phyloP scores from a whole-genome alignment of 2,888 invertebrate species.

The Dione juno region DNA sequence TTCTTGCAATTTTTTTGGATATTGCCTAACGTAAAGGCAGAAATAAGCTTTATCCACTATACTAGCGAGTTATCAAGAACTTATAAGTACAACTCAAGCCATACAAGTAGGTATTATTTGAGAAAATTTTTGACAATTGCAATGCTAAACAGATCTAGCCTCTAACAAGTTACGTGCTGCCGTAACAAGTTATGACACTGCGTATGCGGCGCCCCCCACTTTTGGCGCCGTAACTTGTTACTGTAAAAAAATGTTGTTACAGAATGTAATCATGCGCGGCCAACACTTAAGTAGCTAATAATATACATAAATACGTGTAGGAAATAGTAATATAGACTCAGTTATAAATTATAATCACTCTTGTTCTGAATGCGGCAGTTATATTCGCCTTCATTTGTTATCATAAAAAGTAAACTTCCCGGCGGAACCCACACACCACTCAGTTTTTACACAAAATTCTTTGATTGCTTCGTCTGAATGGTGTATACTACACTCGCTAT shows the following conservation, averaged over 20 bases:
- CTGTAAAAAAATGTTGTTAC: neutral
- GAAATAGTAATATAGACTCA: neutral
- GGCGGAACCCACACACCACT: neutral
- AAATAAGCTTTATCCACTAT: too few relatives aligned
- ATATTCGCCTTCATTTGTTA: neutral
- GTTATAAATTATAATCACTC: neutral
- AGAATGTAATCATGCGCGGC: neutral
- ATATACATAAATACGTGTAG: neutral
- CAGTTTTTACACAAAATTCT: constrained; percentile 20
- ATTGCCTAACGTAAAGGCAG: too few relatives aligned
- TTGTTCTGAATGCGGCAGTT: neutral
- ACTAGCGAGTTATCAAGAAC: too few relatives aligned
- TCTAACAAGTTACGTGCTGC: too few relatives aligned
- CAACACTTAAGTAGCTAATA: neutral
- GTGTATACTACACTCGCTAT: neutral
- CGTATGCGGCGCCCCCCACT: too few relatives aligned
- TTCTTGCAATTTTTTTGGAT: too few relatives aligned
- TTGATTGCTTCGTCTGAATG: neutral
- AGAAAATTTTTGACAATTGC: too few relatives aligned
- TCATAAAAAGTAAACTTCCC: neutral
- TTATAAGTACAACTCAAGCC: too few relatives aligned
- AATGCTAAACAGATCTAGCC: too few relatives aligned
- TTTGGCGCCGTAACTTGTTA: too few relatives aligned
- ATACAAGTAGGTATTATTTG: too few relatives aligned
- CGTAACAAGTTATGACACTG: too few relatives aligned